Evolutionary conservation across 2,888 invertebrate species (phyloP).

Genomic region (Pimpla rufipes): DNA sequence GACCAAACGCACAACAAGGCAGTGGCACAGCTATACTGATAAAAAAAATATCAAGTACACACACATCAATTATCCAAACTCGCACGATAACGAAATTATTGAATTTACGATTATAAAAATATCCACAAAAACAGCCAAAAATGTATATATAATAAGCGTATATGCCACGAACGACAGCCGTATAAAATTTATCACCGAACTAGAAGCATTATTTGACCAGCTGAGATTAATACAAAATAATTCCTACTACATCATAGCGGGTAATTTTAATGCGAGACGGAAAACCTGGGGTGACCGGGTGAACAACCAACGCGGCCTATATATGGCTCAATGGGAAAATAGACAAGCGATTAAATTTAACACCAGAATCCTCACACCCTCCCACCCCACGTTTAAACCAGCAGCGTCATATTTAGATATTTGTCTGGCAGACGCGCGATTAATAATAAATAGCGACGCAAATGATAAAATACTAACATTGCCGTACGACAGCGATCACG

Average conservation of each 20-base stretch:
- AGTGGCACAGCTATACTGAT: background rate
- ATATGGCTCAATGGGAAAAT: constrained; percentile 5
- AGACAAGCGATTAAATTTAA: constrained; percentile 11
- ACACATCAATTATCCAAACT: no score
- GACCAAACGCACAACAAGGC: background rate
- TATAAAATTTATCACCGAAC: constrained; percentile 25
- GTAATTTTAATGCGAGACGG: constrained; percentile 40
- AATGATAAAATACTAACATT: background rate
- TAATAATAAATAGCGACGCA: background rate
- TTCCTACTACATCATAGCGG: constrained; percentile 14
- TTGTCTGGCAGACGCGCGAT: constrained; percentile 28
- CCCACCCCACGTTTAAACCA: constrained; percentile 14
- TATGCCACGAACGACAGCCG: constrained; percentile 8
- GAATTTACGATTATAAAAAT: no score
- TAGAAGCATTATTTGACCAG: constrained; percentile 1
- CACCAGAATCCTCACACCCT: constrained; percentile 22
- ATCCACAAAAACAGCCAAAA: background rate
- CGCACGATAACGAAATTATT: no score
- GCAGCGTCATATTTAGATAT: constrained; percentile 40
- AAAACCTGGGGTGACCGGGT: constrained; percentile 16
- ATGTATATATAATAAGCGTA: background rate
- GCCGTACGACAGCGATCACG: constrained; percentile 60
- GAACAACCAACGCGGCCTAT: constrained; percentile 26
- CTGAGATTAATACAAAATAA: background rate
- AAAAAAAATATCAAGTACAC: background rate